These are phyloP conservation scores for Piaya cayana DNA, from an alignment of 2,113 vertebrate genomes.

Conservation along the genomic window DNA sequence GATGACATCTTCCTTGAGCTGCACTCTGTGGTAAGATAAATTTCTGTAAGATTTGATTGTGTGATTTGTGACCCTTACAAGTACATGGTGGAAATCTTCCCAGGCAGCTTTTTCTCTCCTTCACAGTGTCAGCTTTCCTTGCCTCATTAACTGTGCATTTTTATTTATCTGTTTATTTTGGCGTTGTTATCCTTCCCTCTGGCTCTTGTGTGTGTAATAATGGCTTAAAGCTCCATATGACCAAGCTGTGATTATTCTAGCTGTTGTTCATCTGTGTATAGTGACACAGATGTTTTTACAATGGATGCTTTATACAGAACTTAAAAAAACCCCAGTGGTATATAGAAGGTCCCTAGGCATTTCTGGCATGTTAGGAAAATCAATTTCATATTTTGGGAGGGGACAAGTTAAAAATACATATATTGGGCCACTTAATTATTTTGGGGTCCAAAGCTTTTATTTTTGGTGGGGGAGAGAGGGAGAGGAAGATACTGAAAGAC, in stretches of 20 bases:
- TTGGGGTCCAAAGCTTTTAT: neutral
- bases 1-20: neutral
- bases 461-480: rapidly evolving
- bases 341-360: neutral
- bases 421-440: neutral
- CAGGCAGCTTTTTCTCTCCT: neutral
- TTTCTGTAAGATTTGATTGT: neutral
- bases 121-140: neutral
- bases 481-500: neutral
- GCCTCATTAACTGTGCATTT: neutral
- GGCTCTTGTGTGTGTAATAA: neutral
- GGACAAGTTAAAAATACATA: neutral
- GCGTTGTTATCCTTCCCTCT: neutral
- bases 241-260: neutral
- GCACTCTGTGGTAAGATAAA: neutral
- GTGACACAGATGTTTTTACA: conserved; percentile 8
- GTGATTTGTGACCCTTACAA: neutral
- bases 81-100: neutral
- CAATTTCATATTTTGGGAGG: neutral
- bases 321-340: neutral
- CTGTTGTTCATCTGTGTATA: neutral
- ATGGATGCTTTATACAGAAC: neutral
- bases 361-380: neutral
- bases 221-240: neutral
- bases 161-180: conserved; percentile 41